Evolutionary conservation across 2,113 vertebrate genomes (phyloP), one percentile per base, ranked within the genome.

Genomic region (Megaceryle maxima): DNA sequence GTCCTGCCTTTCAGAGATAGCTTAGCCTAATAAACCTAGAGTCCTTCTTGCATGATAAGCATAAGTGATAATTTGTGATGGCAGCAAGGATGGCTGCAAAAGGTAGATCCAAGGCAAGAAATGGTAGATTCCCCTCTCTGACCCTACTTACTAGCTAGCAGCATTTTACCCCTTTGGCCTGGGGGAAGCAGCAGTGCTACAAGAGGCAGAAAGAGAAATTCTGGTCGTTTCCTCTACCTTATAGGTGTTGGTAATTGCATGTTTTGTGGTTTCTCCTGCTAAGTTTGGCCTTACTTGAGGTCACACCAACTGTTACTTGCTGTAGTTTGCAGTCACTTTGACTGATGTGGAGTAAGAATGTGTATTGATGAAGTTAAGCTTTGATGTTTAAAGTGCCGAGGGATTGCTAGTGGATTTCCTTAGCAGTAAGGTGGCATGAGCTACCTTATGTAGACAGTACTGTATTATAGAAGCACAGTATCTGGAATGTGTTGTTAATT

Each of bases 231-330:
- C 31, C 31, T 94, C 37, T 7, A 44, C 55, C 63, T 83, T 44
- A n/a, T 28, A 39, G 55, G n/a, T 88, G 60, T 60, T 72, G 26
- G n/a, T 78, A 72, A 31, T 67, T 72, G n/a, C 37, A 48, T 5
- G 10, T 46, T 51, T 50, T 81, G 33, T 72, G 22, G 5, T 81
- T 86, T 48, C 39, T 90, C 5, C 41, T 93, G 60, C 76, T 43
- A 64, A 50, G 31, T 70, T 94, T 50, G 53, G 88, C 70, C 59
- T 80, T 86, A n/a, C 8, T 43, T 31, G 59, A 28, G 37, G n/a
- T 75, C 56, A 26, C 0, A 1, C 33, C 48, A 69, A 37, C 50
- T 0, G 0, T 66, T 35, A 22, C 6, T 88, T 66, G 22, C 70
- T 84, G 41, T 24, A 6, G 16, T 66, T 77, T 70, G 56, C 60